phyloP scores from a whole-genome alignment of 2,888 invertebrate species.

The Eilema caniola region DNA sequence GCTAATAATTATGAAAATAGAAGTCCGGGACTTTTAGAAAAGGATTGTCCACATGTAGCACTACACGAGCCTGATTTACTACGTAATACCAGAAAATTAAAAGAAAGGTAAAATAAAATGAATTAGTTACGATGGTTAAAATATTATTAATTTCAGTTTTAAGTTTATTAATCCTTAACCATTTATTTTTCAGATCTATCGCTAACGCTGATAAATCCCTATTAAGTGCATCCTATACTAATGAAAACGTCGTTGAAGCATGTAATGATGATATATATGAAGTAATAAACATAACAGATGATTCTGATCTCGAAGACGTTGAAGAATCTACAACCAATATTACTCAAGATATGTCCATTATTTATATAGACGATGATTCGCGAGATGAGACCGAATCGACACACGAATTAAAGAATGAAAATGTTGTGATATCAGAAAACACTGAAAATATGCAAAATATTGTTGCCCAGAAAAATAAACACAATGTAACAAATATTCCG shows the following conservation, averaged over 20 bases:
- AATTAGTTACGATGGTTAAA: neutral
- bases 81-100: neutral
- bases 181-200: constrained; percentile 16
- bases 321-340: neutral
- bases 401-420: neutral
- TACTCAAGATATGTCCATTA: neutral
- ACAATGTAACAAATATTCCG: neutral
- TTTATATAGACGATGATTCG: constrained; percentile 6
- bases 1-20: neutral
- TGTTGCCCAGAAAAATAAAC: neutral
- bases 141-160: neutral
- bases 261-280: constrained; percentile 24
- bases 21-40: neutral
- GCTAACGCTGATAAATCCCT: neutral
- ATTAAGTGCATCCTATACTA: neutral
- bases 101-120: constrained; percentile 9
- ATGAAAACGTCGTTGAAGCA: neutral
- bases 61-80: neutral
- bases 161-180: neutral
- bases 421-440: neutral
- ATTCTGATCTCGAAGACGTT: constrained; percentile 12
- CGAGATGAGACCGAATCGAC: neutral
- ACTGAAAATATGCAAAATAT: neutral
- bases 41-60: neutral
- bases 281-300: constrained; percentile 24